Base-by-base conservation (phyloP, 2,113 vertebrate genomes). In the Acrocephalus arundinaceus region DNA sequence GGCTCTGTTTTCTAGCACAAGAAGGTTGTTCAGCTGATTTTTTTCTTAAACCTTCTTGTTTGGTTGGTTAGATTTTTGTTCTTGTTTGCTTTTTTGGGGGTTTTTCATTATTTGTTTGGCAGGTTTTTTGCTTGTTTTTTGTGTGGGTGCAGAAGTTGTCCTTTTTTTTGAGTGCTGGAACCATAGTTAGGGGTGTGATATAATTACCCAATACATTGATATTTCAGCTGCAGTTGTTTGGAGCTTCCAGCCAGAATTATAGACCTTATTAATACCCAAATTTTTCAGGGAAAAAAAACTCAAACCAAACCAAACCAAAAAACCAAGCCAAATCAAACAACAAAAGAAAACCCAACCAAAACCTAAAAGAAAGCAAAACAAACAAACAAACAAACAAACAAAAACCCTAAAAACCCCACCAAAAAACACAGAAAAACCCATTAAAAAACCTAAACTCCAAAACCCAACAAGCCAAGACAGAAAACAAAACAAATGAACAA, bases 71-170 rank as follows among this genome's bases (percentile, higher is more conserved):
- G 6, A 1, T 18, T 41, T 10, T 45, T 35, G 57, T 43, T 37
- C 10, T 46, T 41, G 23, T 37, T 46, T 12, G 18, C 28, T 41
- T 19, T 19, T 54, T 57, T 20, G 6, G 19, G 8, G 13, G 31
- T 4, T 19, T 22, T 17, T 5, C 9, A 6, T 37, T 22, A 10
- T 28, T n/a, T 13, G 13, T 45, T 37, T 49, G 12, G 35, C 35
- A 35, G 2, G 9, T 15, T 4, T 13, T n/a, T n/a, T 19, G 0
- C 10, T 28, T 33, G 6, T 12, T 51, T 39, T 70, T 59, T 4
- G 5, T 65, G 43, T 17, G 11, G 1, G 6, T 39, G 17, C 7
- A 4, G 10, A 52, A 24, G 1, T 20, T 30, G 19, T 82, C 16
- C 7, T 25, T 43, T 73, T 35, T 37, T 33, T 52, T 65, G 13